Conservation (phyloP, 92 coral and sea anemone species). For the Pocillopora meandrina region DNA sequence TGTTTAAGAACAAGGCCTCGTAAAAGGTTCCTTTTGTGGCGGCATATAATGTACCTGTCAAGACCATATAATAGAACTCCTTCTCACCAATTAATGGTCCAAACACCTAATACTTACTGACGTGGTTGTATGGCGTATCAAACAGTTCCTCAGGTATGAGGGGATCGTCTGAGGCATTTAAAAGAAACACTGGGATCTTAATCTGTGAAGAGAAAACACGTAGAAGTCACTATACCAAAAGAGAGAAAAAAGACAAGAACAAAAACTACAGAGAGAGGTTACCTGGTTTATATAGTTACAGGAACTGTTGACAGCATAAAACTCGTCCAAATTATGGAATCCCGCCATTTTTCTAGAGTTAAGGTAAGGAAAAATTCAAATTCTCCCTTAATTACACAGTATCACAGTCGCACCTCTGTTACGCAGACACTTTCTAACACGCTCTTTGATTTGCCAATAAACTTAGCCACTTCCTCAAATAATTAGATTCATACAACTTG, state of each 20-base stretch:
- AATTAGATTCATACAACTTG: no score
- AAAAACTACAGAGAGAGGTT: not conserved
- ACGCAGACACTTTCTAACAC: no score
- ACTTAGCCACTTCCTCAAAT: no score
- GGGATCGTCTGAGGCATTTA: constrained; percentile 84
- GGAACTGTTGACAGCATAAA: constrained; percentile 85
- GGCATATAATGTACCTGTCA: no score
- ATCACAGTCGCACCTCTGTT: no score
- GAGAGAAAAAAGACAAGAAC: not conserved
- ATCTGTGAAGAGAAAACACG: constrained; percentile 31
- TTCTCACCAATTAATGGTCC: not conserved
- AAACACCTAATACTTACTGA: constrained; percentile 57
- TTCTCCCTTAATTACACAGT: no score
- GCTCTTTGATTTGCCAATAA: no score
- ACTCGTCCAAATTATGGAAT: constrained; percentile 75
- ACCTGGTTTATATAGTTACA: constrained; percentile 77
- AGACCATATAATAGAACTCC: no score
- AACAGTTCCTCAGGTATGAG: constrained; percentile 84
- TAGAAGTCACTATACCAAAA: no score
- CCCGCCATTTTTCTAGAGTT: constrained; percentile 85
- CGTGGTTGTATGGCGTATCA: constrained; percentile 75
- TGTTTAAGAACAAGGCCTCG: no score
- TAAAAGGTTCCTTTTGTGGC: no score
- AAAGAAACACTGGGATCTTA: constrained; percentile 64
- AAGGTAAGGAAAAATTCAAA: not conserved